Conservation (phyloP, 2,888 invertebrate species). For the Mythimna albipuncta region DNA sequence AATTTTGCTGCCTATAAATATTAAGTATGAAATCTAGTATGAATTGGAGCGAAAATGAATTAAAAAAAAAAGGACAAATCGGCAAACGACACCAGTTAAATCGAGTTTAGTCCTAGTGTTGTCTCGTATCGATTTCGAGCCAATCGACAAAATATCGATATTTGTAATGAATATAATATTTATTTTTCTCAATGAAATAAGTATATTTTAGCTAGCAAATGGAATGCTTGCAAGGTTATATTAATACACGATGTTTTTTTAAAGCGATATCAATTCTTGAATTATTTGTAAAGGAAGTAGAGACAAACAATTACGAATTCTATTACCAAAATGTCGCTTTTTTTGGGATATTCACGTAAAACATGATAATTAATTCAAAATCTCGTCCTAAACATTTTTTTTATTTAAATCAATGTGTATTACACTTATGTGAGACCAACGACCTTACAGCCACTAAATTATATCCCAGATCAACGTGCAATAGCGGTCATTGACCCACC, state of each 20-base stretch:
- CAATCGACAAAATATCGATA: constrained; percentile 43
- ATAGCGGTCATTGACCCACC: no score
- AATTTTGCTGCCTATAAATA: constrained; percentile 35
- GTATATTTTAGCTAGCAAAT: constrained; percentile 55
- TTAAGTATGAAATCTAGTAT: constrained; percentile 24
- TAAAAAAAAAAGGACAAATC: background rate
- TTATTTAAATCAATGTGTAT: no score
- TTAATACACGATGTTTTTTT: constrained; percentile 17
- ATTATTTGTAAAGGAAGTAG: background rate
- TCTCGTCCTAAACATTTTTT: no score
- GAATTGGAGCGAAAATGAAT: constrained; percentile 23
- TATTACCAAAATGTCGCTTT: background rate
- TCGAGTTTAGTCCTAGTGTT: constrained; percentile 42
- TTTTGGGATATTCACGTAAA: no score
- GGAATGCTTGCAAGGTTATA: constrained; percentile 56
- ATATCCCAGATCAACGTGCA: no score
- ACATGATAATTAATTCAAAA: no score
- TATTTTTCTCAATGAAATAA: constrained; percentile 58
- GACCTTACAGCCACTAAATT: no score
- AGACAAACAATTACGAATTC: background rate
- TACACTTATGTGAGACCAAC: no score
- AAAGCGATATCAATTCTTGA: constrained; percentile 19
- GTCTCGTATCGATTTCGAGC: constrained; percentile 43
- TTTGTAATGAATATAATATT: constrained; percentile 57
- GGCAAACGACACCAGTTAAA: constrained; percentile 28